phyloP scores from a whole-genome alignment of 2,888 invertebrate genomes.

The Gastracanthus pulcherrimus region DNA sequence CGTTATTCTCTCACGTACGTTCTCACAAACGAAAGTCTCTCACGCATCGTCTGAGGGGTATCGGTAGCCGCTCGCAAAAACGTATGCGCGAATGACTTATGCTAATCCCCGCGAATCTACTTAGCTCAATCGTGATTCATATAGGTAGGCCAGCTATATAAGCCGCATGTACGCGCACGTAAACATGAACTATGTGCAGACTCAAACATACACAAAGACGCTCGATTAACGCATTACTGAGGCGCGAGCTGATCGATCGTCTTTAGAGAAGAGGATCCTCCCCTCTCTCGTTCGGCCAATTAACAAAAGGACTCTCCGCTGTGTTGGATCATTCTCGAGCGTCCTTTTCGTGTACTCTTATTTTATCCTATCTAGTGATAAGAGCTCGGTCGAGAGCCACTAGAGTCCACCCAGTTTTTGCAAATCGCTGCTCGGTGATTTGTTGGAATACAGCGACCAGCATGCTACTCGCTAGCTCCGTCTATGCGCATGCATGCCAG shows the following conservation, averaged over 20 bases:
- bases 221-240: not conserved
- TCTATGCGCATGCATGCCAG: not conserved
- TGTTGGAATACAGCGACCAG: not conserved
- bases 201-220: not conserved
- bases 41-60: slow-evolving; percentile 1
- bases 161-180: not conserved
- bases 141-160: not conserved
- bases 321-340: not conserved
- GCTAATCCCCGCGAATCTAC: slow-evolving; percentile 12
- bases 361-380: slow-evolving; percentile 22
- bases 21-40: slow-evolving; percentile 10
- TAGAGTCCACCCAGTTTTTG: slow-evolving; percentile 12
- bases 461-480: not conserved
- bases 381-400: not conserved
- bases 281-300: not conserved
- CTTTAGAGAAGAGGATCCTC: too few species aligned
- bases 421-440: slow-evolving; percentile 17
- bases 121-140: not conserved
- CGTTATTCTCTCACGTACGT: not conserved
- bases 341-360: slow-evolving; percentile 5
- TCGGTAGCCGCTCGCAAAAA: not conserved
- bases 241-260: not conserved
- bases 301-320: not conserved
- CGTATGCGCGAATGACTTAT: not conserved
- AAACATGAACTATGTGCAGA: not conserved